phyloP scores from a whole-genome alignment of 2,797 vertebrate species.

The Geotrypetes seraphini region DNA sequence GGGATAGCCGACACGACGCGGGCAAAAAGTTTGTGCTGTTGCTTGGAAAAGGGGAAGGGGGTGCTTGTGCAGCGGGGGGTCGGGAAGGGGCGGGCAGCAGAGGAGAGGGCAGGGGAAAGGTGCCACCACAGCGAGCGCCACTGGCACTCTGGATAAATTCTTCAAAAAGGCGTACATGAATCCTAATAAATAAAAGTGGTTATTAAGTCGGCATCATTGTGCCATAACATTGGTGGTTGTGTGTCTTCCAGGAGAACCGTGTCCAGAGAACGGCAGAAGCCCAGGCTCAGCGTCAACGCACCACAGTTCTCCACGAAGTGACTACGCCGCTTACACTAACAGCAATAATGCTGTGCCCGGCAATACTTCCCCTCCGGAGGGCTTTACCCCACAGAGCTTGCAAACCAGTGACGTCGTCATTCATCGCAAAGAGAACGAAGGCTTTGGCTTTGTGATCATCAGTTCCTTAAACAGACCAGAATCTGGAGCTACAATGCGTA shows the following conservation, averaged over 20 bases:
- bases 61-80: too few species aligned
- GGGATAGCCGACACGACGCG: too few species aligned
- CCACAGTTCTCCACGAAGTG: constrained; percentile 92
- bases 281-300: constrained; percentile 87
- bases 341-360: constrained; percentile 57
- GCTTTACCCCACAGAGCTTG: constrained; percentile 54
- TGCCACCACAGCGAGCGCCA: too few species aligned
- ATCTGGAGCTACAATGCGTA: constrained; percentile 71
- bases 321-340: constrained; percentile 76
- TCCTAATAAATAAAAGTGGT: too few species aligned
- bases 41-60: too few species aligned
- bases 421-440: constrained; percentile 92
- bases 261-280: constrained; percentile 89
- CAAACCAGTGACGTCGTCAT: constrained; percentile 84
- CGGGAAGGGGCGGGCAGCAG: too few species aligned
- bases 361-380: constrained; percentile 55
- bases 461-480: constrained; percentile 93
- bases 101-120: too few species aligned
- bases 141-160: too few species aligned
- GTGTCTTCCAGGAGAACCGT: constrained; percentile 77
- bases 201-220: too few species aligned
- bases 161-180: too few species aligned
- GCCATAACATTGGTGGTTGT: too few species aligned
- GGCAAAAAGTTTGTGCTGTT: too few species aligned
- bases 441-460: constrained; percentile 97